These are phyloP conservation scores for Synanthedon vespiformis DNA, from an alignment of 2,888 invertebrate genomes.

Conservation along the genomic window DNA sequence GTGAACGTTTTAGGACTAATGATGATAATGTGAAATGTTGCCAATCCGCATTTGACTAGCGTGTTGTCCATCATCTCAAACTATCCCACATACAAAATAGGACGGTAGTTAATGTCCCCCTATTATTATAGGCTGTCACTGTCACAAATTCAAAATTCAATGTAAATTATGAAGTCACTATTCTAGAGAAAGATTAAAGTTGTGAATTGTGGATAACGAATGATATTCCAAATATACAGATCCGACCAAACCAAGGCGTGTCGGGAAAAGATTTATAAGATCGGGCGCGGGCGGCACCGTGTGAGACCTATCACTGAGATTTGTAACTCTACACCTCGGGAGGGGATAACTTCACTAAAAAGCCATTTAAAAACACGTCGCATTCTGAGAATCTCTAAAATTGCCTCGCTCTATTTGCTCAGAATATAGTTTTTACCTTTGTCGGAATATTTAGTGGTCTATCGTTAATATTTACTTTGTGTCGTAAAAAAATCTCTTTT, in stretches of 20 bases:
- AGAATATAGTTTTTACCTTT: conserved; percentile 3
- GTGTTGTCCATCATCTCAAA: too few species aligned
- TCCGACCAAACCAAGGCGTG: conserved; percentile 12
- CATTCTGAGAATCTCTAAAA: conserved; percentile 28
- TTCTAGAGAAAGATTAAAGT: too few species aligned
- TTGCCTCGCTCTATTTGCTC: conserved; percentile 13
- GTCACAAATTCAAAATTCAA: too few species aligned
- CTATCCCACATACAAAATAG: too few species aligned
- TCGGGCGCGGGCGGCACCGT: conserved; percentile 13
- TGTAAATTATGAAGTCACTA: too few species aligned
- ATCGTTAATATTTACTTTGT: conserved; percentile 4
- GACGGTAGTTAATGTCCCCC: too few species aligned
- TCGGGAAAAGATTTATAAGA: conserved; percentile 36
- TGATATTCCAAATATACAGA: not conserved
- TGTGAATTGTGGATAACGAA: too few species aligned
- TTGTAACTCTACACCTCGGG: conserved; percentile 29
- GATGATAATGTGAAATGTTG: too few species aligned
- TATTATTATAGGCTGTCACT: too few species aligned
- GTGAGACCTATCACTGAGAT: conserved; percentile 30
- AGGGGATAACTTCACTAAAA: conserved; percentile 21
- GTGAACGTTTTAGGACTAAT: too few species aligned
- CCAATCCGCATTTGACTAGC: too few species aligned
- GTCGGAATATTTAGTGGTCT: conserved; percentile 7
- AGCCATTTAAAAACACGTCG: conserved; percentile 27
- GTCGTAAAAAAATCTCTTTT: too few species aligned